Evolutionary conservation across 1,140 invertebrate species (phyloP).

Genomic region (Forficula auricularia): DNA sequence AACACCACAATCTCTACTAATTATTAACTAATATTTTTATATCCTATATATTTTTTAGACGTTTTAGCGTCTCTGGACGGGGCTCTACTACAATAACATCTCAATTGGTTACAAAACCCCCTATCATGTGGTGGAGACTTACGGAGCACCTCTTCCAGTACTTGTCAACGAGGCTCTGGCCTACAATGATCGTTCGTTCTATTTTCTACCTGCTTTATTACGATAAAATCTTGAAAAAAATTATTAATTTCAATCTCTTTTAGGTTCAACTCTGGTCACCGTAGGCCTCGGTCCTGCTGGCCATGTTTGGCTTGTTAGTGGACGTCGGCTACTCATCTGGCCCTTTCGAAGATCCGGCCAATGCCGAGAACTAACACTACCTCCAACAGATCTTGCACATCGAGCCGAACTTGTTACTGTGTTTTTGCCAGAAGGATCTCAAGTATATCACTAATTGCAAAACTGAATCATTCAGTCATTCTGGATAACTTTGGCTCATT

Average conservation of each 20-base stretch:
- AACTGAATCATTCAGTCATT: neutral
- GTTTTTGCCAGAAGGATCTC: slow-evolving; percentile 46
- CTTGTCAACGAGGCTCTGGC: slow-evolving; percentile 75
- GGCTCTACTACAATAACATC: slow-evolving; percentile 40
- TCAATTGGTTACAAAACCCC: slow-evolving; percentile 48
- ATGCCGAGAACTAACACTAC: slow-evolving; percentile 68
- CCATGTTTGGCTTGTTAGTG: slow-evolving; percentile 77
- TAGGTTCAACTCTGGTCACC: slow-evolving; percentile 40
- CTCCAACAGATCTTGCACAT: slow-evolving; percentile 80
- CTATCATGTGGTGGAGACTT: slow-evolving; percentile 50
- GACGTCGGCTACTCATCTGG: slow-evolving; percentile 73
- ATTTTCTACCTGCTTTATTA: too few species aligned
- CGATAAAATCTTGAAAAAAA: too few species aligned
- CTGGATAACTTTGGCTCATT: too few species aligned
- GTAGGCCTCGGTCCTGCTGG: slow-evolving; percentile 43
- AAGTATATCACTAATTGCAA: slow-evolving; percentile 26
- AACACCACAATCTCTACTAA: too few species aligned
- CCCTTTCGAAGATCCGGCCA: slow-evolving; percentile 29
- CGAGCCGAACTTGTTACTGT: slow-evolving; percentile 74
- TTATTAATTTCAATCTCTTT: slow-evolving; percentile 16
- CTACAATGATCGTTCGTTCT: slow-evolving; percentile 51
- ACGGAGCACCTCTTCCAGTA: slow-evolving; percentile 62
- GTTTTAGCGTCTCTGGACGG: slow-evolving; percentile 32
- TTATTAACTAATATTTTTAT: too few species aligned
- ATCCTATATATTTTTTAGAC: slow-evolving; percentile 26